Conservation (phyloP, 1,140 invertebrate species). For the Sycophila sp. region DNA sequence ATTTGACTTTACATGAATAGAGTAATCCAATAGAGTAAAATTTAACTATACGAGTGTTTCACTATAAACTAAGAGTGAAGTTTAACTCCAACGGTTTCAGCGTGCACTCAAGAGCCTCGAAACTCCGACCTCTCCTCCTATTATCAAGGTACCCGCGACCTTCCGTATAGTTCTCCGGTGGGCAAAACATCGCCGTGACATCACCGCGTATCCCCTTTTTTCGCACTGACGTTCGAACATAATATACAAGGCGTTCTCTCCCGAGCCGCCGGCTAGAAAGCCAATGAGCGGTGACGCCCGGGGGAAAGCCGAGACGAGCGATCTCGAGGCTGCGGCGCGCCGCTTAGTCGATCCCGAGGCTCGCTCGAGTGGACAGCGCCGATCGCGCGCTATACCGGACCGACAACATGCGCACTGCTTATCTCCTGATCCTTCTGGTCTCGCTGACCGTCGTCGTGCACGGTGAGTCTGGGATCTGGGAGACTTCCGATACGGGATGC, state of each 20-base stretch:
- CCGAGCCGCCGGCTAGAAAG: neutral
- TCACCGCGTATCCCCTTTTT: constrained; percentile 9
- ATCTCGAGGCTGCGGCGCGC: constrained; percentile 6
- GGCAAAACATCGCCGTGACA: constrained; percentile 29
- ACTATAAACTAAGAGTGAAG: too few species aligned
- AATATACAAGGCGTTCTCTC: too few species aligned
- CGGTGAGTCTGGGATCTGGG: constrained; percentile 35
- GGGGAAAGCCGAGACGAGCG: constrained; percentile 43
- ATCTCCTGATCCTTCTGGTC: constrained; percentile 39
- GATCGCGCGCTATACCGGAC: neutral
- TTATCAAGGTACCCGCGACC: too few species aligned
- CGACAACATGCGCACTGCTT: constrained; percentile 36
- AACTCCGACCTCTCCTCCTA: too few species aligned
- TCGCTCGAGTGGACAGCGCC: neutral
- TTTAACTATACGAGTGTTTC: too few species aligned
- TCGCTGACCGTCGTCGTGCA: constrained; percentile 36
- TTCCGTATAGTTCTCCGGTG: neutral
- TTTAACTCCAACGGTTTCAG: too few species aligned
- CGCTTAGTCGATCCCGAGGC: neutral
- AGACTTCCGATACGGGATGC: neutral
- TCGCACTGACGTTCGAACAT: too few species aligned
- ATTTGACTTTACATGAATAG: too few species aligned
- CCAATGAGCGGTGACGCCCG: constrained; percentile 36
- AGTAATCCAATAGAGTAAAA: too few species aligned
- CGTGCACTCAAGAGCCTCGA: too few species aligned